phyloP scores from a whole-genome alignment of 2,888 invertebrate species.

The Leptinotarsa tumamoca region DNA sequence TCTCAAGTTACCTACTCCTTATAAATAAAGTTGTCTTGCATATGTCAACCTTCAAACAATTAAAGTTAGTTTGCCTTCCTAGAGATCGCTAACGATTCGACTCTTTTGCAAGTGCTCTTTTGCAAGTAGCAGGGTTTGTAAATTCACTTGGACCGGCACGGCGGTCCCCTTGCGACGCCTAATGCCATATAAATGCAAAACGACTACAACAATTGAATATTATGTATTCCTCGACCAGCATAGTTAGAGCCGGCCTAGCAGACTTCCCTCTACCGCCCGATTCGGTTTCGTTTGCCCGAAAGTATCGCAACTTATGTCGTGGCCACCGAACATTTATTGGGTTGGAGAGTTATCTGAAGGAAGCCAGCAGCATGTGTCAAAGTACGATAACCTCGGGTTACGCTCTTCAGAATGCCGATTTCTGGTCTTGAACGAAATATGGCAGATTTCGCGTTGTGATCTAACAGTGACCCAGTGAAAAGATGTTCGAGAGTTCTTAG shows the following conservation, averaged over 20 bases:
- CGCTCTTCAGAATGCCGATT: constrained; percentile 6
- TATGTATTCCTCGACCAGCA: constrained; percentile 1
- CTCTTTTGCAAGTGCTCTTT: no score
- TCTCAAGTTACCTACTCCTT: no score
- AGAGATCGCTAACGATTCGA: no score
- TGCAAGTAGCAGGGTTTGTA: no score
- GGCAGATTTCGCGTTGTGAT: background rate
- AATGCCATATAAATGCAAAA: background rate
- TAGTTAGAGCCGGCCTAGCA: background rate
- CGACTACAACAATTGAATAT: background rate
- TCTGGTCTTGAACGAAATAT: constrained; percentile 3
- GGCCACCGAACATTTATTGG: background rate
- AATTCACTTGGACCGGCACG: no score
- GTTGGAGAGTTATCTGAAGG: constrained; percentile 15
- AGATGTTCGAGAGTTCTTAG: background rate
- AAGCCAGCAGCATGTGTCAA: background rate
- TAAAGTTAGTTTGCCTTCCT: no score
- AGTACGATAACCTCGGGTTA: constrained; percentile 10
- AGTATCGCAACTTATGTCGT: background rate
- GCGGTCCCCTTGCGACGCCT: background rate
- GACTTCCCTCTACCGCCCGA: background rate
- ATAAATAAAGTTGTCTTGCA: no score
- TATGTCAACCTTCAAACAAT: no score
- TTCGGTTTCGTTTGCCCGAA: constrained; percentile 9
- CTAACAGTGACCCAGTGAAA: background rate